Evolutionary conservation across 2,113 vertebrate species (phyloP).

Genomic region (Cavia porcellus): DNA sequence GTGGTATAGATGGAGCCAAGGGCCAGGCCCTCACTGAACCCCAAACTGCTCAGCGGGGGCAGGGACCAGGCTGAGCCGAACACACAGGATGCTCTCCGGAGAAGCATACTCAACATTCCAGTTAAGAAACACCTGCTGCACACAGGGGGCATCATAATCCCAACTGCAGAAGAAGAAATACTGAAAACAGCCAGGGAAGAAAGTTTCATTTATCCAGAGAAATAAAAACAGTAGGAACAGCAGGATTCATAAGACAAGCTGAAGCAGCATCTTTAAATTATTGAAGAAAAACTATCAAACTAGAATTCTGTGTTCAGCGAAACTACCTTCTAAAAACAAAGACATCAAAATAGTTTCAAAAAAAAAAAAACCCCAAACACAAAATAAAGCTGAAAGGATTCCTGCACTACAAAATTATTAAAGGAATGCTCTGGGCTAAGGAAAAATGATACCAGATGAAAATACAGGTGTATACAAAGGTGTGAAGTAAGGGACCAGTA

Average conservation of each 20-base stretch:
- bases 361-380: background rate
- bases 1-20: background rate
- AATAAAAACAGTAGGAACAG: background rate
- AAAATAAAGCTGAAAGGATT: constrained; percentile 12
- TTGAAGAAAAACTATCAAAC: background rate
- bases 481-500: no score
- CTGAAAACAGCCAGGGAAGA: background rate
- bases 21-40: background rate
- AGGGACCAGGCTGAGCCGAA: background rate
- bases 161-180: background rate
- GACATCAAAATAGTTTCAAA: background rate
- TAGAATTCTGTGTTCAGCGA: background rate
- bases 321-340: background rate
- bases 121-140: constrained; percentile 21
- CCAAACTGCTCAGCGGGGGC: background rate
- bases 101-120: constrained; percentile 9
- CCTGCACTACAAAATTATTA: background rate
- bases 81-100: background rate
- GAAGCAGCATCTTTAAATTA: background rate
- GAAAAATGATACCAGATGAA: background rate
- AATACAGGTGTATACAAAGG: no score
- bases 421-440: background rate
- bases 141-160: background rate
- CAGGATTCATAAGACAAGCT: background rate
- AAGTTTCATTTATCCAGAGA: background rate